Percentiles rank a stretch among this genome's conserved stretches.
phyloP scores from a whole-genome alignment of 2,113 vertebrate species.

The Pangasianodon hypophthalmus region DNA sequence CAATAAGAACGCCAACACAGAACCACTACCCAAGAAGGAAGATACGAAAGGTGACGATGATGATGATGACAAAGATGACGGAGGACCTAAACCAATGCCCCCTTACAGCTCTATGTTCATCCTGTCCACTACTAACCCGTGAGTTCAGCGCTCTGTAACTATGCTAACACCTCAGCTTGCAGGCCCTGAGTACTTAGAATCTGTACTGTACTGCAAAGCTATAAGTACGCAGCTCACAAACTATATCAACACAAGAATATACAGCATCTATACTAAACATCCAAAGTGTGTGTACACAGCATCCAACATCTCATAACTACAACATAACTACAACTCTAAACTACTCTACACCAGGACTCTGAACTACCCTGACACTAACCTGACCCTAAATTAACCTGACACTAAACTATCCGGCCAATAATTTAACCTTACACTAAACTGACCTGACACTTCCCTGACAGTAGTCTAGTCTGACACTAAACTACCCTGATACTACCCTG shows the following conservation, averaged over 20 bases:
- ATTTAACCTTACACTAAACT: neutral
- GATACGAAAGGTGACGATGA: slow-evolving; percentile 86
- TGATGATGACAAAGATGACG: slow-evolving; percentile 77
- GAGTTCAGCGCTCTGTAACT: slow-evolving; percentile 60
- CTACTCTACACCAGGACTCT: neutral
- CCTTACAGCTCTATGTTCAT: slow-evolving; percentile 97
- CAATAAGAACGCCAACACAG: slow-evolving; percentile 90
- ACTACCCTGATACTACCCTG: neutral
- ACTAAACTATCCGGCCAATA: neutral
- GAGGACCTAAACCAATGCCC: slow-evolving; percentile 90
- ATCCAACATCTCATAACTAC: neutral
- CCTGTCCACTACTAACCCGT: slow-evolving; percentile 93
- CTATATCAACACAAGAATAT: neutral
- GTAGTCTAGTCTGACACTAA: neutral
- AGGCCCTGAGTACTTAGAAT: neutral
- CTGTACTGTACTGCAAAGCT: neutral
- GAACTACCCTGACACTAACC: neutral
- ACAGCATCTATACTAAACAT: neutral
- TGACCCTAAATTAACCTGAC: neutral
- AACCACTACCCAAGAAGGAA: slow-evolving; percentile 85
- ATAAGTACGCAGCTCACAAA: neutral
- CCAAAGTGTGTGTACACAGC: neutral
- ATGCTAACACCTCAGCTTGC: neutral
- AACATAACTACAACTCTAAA: neutral
- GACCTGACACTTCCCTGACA: neutral